Evolutionary conservation across 2,888 invertebrate genomes (phyloP).

Genomic region (Polietes domitor): DNA sequence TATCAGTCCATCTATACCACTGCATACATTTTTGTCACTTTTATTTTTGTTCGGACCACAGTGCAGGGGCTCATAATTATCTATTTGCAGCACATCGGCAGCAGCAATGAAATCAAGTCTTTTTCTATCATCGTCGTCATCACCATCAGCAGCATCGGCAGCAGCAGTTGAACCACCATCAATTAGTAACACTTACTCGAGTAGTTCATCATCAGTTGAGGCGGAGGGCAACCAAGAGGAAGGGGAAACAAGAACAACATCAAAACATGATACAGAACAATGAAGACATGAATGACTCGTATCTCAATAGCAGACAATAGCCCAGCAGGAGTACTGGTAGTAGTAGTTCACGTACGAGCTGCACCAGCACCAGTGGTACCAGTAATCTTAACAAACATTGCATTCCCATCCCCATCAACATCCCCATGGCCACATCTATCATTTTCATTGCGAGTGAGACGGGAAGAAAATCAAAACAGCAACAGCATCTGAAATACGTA

Average conservation of each 20-base stretch:
- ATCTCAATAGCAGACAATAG: constrained; percentile 16
- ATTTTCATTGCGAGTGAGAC: constrained; percentile 21
- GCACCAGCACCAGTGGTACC: neutral
- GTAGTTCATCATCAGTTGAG: constrained; percentile 25
- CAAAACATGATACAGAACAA: constrained; percentile 7
- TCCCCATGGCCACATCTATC: neutral
- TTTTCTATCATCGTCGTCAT: neutral
- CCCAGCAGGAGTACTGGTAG: too few relatives aligned
- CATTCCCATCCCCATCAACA: neutral
- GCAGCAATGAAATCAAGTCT: constrained; percentile 20
- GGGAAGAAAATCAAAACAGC: neutral
- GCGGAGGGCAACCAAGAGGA: neutral
- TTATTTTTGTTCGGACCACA: too few relatives aligned
- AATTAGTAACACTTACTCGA: constrained; percentile 60
- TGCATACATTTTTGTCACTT: too few relatives aligned
- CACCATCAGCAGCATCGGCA: neutral
- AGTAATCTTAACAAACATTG: neutral
- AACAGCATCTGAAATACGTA: neutral
- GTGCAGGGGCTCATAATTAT: neutral
- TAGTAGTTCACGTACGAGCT: neutral
- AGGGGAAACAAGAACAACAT: neutral
- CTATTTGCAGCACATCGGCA: neutral
- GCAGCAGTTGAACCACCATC: constrained; percentile 28
- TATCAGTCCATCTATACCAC: too few relatives aligned
- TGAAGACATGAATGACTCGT: constrained; percentile 11